A percentile compares a stretch with the other conserved stretches of the same genome.
phyloP scores from a whole-genome alignment of 2,888 invertebrate species.

The Bugulina stolonifera region DNA sequence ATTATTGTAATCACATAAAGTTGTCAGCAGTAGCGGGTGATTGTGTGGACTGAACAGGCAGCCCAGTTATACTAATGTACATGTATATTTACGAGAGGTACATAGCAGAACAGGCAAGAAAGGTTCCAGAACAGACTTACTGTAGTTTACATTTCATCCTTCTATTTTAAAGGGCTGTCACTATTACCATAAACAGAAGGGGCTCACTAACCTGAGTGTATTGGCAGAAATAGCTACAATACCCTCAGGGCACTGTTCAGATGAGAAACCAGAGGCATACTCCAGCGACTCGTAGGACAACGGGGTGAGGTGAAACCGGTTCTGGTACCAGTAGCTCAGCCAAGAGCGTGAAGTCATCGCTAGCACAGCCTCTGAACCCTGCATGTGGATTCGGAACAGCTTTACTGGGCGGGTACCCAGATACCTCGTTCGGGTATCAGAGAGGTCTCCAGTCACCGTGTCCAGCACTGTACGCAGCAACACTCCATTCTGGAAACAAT shows the following conservation, averaged over 20 bases:
- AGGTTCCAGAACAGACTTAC: no score
- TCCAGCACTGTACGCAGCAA: constrained; percentile 86
- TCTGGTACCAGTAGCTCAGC: constrained; percentile 97
- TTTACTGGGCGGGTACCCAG: constrained; percentile 92
- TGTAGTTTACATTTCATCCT: no score
- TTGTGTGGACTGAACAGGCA: no score
- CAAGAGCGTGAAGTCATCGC: constrained; percentile 97
- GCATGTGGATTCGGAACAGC: constrained; percentile 89
- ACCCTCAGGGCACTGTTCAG: constrained; percentile 97
- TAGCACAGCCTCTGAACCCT: constrained; percentile 86
- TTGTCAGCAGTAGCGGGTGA: no score
- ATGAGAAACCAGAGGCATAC: constrained; percentile 89
- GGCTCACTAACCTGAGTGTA: constrained; percentile 64
- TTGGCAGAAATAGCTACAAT: constrained; percentile 98
- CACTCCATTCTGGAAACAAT: constrained; percentile 77
- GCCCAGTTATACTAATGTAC: no score
- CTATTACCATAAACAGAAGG: no score
- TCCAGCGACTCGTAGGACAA: constrained; percentile 92
- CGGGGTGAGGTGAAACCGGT: constrained; percentile 80
- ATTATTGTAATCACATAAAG: no score
- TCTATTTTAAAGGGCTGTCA: no score
- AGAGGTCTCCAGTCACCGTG: constrained; percentile 89
- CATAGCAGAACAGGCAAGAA: no score
- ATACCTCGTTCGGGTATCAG: constrained; percentile 94
- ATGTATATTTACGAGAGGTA: no score